These are phyloP conservation scores for Callithrix jacchus DNA, from an alignment of 2,113 vertebrate species.

Conservation along the genomic window DNA sequence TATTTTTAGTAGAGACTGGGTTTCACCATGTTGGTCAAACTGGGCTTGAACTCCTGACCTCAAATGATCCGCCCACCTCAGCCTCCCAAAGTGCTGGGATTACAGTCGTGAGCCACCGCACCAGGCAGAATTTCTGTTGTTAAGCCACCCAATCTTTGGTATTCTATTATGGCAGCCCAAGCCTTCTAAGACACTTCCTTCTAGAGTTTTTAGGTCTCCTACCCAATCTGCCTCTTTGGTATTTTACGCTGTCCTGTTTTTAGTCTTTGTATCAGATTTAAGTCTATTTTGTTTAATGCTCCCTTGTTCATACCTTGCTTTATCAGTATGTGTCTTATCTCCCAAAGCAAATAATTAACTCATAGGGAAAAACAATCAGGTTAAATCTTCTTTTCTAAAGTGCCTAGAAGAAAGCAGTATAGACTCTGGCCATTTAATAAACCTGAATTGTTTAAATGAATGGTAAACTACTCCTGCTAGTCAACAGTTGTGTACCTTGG, in stretches of 20 bases:
- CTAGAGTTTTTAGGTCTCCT: neutral
- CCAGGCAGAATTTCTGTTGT: too few species aligned
- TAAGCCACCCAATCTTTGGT: neutral
- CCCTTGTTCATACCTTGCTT: neutral
- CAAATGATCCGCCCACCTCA: too few species aligned
- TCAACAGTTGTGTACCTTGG: neutral
- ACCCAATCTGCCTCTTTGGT: neutral
- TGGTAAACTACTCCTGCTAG: neutral
- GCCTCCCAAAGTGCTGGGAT: too few species aligned
- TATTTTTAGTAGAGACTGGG: too few species aligned
- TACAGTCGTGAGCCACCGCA: too few species aligned
- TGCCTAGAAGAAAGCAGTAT: neutral
- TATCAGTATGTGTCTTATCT: neutral
- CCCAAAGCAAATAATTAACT: neutral
- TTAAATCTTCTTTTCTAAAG: constrained; percentile 41
- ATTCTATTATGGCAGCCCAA: neutral
- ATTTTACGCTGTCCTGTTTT: neutral
- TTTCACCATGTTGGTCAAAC: too few species aligned
- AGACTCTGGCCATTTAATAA: neutral
- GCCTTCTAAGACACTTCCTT: neutral
- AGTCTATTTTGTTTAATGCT: neutral
- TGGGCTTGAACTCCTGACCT: too few species aligned
- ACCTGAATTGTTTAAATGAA: constrained; percentile 18
- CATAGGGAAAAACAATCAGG: neutral
- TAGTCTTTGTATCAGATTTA: neutral